A percentile compares a stretch with the other conserved stretches of the same genome.
phyloP scores from a whole-genome alignment of 1,140 invertebrate genomes.

The Pomacea maculata region DNA sequence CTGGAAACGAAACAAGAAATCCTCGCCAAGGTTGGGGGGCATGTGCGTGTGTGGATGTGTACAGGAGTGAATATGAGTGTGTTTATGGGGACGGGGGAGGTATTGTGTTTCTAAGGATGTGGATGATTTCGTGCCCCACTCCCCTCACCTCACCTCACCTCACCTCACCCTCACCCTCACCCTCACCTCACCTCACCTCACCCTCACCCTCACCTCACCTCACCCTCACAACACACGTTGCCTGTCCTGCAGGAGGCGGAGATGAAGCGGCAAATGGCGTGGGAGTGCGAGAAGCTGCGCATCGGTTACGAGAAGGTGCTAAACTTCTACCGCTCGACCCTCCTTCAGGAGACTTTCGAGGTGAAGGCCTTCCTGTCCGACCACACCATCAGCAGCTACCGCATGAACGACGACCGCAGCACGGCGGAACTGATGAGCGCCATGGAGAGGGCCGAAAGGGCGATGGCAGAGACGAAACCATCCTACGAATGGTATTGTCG shows the following conservation, averaged over 20 bases:
- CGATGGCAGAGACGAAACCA: too few species aligned
- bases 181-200: neutral
- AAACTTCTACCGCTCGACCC: neutral
- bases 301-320: conserved; percentile 2
- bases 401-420: neutral
- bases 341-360: neutral
- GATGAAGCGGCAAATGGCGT: neutral
- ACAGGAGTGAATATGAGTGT: neutral
- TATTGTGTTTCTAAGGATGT: too few species aligned
- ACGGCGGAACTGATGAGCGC: neutral
- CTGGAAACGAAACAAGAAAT: neutral
- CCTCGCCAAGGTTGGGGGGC: neutral
- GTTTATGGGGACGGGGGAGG: neutral
- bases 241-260: neutral
- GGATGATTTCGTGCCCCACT: too few species aligned
- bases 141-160: too few species aligned
- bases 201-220: neutral
- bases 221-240: neutral
- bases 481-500: too few species aligned
- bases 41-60: neutral
- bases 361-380: neutral
- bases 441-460: too few species aligned
- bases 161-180: too few species aligned
- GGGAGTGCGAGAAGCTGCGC: neutral
- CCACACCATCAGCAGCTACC: conserved; percentile 9